Base-by-base conservation (phyloP, 2,113 vertebrate species). In the Coptodon bakossiorum region DNA sequence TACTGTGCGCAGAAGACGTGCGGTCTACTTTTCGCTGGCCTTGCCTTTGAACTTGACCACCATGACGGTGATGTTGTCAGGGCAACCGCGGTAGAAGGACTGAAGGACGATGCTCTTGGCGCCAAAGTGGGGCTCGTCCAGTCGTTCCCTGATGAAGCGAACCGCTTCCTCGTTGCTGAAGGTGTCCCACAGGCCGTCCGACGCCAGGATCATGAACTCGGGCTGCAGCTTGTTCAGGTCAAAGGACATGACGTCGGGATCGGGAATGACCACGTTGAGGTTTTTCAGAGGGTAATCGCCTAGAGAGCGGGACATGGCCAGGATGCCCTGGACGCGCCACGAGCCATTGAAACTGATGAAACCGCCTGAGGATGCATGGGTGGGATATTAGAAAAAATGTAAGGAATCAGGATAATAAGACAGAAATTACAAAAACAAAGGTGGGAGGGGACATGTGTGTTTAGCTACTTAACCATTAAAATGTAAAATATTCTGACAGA, bases 341-440 rank as follows among this genome's bases (percentile, higher is more conserved):
- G 98, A 99, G 83, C 98, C 99, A 1, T 98, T 99, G 91, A 99
- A 99, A 95, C 99, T 99, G 96, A 99, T 99, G 95, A 99, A 99
- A 1, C 99, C 99, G 78, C 99, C 99, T 99, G 92, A 80, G 22
- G 43, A 83, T 40, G 36, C 7, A 10, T 10, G 5, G 16, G 17
- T 56, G 17, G 24, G 3, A 11, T 9, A 43, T 40, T 9, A 14
- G 24, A 76, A 38, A 82, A 40, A 76, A 50, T 59, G 50, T 12
- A 7, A 31, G 22, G 13, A 79, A 82, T 6, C 12, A 17, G 22
- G 9, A 85, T 57, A 8, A 78, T 9, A 22, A 40, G 50, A 10
- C 19, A 73, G 52, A 79, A 6, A 48, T 16, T 3, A 19, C 34
- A 6, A 31, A 63, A 31, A 84, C 31, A 61, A 80, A 83, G 66